These are phyloP conservation scores for Microctonus hyperodae DNA, from an alignment of 2,888 invertebrate genomes.

Conservation along the genomic window DNA sequence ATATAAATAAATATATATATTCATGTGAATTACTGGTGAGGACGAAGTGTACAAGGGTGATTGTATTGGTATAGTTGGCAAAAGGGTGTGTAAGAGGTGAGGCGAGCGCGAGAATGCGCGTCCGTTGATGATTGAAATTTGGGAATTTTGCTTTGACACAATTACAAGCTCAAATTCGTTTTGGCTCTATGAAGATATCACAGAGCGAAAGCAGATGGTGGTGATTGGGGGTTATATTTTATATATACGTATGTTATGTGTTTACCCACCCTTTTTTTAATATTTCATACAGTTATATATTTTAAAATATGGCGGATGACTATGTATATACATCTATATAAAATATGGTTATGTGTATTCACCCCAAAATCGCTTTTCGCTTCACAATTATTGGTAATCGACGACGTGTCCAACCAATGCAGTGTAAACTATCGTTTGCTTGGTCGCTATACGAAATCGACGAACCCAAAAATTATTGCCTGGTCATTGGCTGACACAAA, in stretches of 20 bases:
- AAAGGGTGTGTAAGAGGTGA: slow-evolving; percentile 36
- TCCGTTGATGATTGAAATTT: slow-evolving; percentile 60
- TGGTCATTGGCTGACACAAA: background rate
- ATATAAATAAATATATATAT: too few species aligned
- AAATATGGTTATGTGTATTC: slow-evolving; percentile 1
- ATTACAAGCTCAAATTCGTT: slow-evolving; percentile 49
- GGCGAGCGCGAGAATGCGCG: slow-evolving; percentile 40
- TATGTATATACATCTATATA: slow-evolving; percentile 15
- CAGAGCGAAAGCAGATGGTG: slow-evolving; percentile 7
- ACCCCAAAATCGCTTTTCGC: slow-evolving; percentile 43
- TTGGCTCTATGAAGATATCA: slow-evolving; percentile 19
- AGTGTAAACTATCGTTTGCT: slow-evolving; percentile 38
- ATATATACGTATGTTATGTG: too few species aligned
- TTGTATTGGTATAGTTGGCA: slow-evolving; percentile 19
- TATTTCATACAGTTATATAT: too few species aligned
- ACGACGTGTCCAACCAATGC: slow-evolving; percentile 38
- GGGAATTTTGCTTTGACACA: slow-evolving; percentile 62
- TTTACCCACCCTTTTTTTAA: slow-evolving; percentile 16
- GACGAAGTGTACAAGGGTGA: slow-evolving; percentile 37
- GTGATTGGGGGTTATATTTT: slow-evolving; percentile 15
- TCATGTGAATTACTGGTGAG: background rate
- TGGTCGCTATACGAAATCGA: slow-evolving; percentile 28
- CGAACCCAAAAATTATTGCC: slow-evolving; percentile 23
- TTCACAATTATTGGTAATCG: slow-evolving; percentile 45
- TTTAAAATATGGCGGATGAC: slow-evolving; percentile 33